Percentiles rank a stretch among this genome's conserved stretches.
Conservation (phyloP, 2,888 invertebrate genomes). For the Trichopoda pennipes region DNA sequence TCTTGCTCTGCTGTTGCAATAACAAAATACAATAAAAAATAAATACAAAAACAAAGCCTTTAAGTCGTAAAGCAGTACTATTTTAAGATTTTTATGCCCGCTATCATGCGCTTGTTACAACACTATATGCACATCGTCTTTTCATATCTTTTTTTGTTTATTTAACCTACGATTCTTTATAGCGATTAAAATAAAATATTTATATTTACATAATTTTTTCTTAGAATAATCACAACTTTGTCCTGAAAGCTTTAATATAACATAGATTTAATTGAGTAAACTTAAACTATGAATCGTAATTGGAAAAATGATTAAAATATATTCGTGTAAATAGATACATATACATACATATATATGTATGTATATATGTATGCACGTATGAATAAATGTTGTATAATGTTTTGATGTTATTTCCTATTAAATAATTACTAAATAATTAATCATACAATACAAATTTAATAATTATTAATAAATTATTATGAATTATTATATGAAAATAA, state of each 20-base stretch:
- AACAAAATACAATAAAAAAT: too few species aligned
- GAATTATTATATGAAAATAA: constrained; percentile 18
- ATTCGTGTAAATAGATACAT: not conserved
- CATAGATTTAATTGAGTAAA: constrained; percentile 21
- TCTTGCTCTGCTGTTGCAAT: too few species aligned
- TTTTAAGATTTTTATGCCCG: too few species aligned
- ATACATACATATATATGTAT: not conserved
- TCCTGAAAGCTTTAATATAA: constrained; percentile 65
- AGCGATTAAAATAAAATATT: constrained; percentile 27
- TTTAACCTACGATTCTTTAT: too few species aligned
- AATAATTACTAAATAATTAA: constrained; percentile 20
- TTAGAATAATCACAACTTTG: constrained; percentile 49
- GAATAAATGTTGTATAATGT: constrained; percentile 64
- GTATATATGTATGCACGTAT: constrained; percentile 24
- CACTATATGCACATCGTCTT: too few species aligned
- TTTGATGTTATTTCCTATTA: constrained; percentile 61
- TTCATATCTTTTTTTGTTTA: too few species aligned
- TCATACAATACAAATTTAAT: not conserved
- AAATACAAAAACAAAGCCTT: too few species aligned
- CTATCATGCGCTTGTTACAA: too few species aligned
- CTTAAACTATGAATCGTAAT: not conserved
- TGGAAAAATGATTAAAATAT: constrained; percentile 2
- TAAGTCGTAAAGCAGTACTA: too few species aligned
- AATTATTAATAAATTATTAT: constrained; percentile 23
- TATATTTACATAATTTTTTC: constrained; percentile 7